Conservation (phyloP, 2,113 vertebrate species). For the Callopanchax toddi region DNA sequence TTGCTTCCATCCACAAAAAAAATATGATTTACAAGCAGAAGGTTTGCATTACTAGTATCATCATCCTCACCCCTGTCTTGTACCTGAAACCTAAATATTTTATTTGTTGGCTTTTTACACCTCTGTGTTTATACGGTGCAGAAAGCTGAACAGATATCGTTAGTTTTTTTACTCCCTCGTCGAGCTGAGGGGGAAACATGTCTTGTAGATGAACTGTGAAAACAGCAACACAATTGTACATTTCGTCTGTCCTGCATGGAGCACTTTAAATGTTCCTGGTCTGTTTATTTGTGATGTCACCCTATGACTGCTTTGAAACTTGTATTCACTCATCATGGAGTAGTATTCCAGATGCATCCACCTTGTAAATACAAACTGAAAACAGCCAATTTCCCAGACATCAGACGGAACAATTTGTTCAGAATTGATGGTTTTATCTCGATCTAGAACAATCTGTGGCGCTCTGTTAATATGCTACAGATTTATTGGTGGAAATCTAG, state of each 20-base stretch:
- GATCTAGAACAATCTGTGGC: conserved; percentile 20
- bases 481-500: conserved; percentile 39
- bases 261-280: conserved; percentile 80
- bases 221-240: conserved; percentile 61
- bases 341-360: conserved; percentile 21
- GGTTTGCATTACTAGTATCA: conserved; percentile 29
- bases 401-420: conserved; percentile 21
- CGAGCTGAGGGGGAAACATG: conserved; percentile 9
- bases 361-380: conserved; percentile 61
- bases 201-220: conserved; percentile 63
- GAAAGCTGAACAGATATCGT: conserved; percentile 36
- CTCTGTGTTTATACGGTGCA: conserved; percentile 24
- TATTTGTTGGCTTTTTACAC: conserved; percentile 41
- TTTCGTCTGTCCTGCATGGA: conserved; percentile 80
- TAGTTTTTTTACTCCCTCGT: conserved; percentile 23
- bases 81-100: conserved; percentile 39
- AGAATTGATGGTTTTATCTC: conserved; percentile 25
- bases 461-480: conserved; percentile 22
- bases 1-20: conserved; percentile 20
- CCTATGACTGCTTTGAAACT: conserved; percentile 56
- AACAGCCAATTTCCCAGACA: conserved; percentile 4
- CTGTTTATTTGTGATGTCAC: conserved; percentile 67
- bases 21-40: conserved; percentile 21
- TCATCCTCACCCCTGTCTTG: conserved; percentile 46
- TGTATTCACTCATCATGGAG: conserved; percentile 39